Evolutionary conservation across 2,113 vertebrate species (phyloP), one percentile per base, ranked within the genome.

Genomic region (Hepsetus odoe): DNA sequence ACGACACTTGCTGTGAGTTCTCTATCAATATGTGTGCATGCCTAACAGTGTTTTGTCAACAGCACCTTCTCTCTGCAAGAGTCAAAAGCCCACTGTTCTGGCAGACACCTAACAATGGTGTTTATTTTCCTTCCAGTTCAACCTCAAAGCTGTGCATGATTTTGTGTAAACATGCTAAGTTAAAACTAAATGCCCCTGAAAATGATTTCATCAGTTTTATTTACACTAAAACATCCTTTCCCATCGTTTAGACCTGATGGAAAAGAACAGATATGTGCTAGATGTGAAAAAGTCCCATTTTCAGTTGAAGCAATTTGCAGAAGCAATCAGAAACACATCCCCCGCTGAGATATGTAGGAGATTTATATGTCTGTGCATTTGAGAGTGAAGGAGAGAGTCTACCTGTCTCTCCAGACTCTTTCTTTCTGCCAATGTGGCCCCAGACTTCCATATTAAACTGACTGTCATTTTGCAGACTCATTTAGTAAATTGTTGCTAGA

Each of bases 11-110:
- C 46, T 49, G 46, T 20, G 46, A 49, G 44, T 49, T 49, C 51
- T 77, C 38, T 69, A 65, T 69, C 64, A 42, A 51, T 44, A 10
- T 13, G 18, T 42, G 51, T 33, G 13, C 10, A n/a, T 51, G 38
- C 59, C 8, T 77, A 61, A 59, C 66, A 35, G 24, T 69, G 75
- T 61, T 77, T 66, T 77, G 75, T 69, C 75, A 70, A 38, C 12
- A 44, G 51, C 53, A 40, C 58, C 46, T 5, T 49, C 46, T 49
- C 16, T 49, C 46, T 49, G 46, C 46, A 59, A 46, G 65, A 12
- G 40, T 70, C 59, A 67, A n/a, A 59, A 68, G 49, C 61, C 64
- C 14, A 14, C 22, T 46, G 38, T 69, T 46, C 64, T 69, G 44
- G 24, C 66, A 44, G 75, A 32, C 66, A 24, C 75, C 65, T 46